phyloP scores from a whole-genome alignment of 2,797 vertebrate species.

The Xenopus petersii region DNA sequence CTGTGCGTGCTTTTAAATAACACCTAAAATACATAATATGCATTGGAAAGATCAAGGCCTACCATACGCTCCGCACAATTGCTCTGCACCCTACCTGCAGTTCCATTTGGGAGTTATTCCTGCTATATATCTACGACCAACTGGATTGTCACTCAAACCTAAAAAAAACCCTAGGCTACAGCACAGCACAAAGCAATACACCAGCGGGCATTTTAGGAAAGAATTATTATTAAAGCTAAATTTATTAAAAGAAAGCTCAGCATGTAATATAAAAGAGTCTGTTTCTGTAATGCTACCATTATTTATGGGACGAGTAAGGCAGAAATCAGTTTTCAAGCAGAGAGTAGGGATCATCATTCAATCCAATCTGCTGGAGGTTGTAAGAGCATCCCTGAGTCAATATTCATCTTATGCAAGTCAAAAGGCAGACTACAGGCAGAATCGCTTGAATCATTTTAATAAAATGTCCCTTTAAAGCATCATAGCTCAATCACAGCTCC shows the following conservation, averaged over 20 bases:
- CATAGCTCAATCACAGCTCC: background rate
- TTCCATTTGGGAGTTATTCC: no score
- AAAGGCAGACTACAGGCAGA: background rate
- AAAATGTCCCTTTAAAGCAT: background rate
- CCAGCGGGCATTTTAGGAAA: no score
- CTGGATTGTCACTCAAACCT: no score
- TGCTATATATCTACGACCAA: no score
- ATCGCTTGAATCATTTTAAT: conserved; percentile 3
- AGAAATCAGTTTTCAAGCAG: background rate
- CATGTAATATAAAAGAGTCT: background rate
- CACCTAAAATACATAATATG: no score
- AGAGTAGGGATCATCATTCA: conserved; percentile 1
- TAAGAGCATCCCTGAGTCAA: background rate
- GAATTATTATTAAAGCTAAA: no score
- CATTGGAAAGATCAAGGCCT: no score
- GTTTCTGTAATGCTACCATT: background rate
- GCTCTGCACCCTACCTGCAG: no score
- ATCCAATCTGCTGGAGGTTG: conserved; percentile 11
- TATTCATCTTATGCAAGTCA: background rate
- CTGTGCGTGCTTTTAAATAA: no score
- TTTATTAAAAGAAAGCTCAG: background rate
- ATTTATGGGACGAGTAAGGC: conserved; percentile 5
- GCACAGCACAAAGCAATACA: no score
- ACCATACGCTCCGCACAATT: no score
- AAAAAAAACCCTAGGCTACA: no score